phyloP scores from a whole-genome alignment of 2,797 vertebrate genomes.

The Rhinogobio ventralis region DNA sequence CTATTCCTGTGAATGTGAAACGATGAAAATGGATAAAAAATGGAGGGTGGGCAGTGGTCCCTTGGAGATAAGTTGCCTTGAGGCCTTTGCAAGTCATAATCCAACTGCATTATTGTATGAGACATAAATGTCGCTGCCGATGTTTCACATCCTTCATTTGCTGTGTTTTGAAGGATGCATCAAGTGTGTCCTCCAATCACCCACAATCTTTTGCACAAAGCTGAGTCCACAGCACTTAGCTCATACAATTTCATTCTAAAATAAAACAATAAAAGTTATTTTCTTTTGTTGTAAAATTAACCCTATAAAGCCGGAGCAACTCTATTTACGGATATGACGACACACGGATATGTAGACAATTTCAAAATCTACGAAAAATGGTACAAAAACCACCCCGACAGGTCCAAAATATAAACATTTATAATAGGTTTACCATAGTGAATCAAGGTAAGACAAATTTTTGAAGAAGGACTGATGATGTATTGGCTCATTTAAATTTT shows the following conservation, averaged over 20 bases:
- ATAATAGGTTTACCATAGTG: background rate
- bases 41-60: background rate
- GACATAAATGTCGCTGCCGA: too few relatives aligned
- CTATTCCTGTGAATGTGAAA: background rate
- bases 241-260: background rate
- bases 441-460: background rate
- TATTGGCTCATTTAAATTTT: too few relatives aligned
- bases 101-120: too few relatives aligned
- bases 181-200: background rate
- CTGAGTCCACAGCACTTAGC: background rate
- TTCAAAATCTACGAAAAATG: too few relatives aligned
- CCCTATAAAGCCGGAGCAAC: too few relatives aligned
- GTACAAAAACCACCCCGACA: too few relatives aligned
- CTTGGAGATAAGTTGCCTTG: background rate
- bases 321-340: too few relatives aligned
- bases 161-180: background rate
- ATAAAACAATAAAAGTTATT: background rate
- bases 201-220: background rate
- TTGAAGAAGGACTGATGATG: background rate
- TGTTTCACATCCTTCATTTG: background rate
- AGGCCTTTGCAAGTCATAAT: background rate
- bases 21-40: background rate
- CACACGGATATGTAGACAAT: too few relatives aligned
- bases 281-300: background rate
- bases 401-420: background rate